These are phyloP conservation scores for Batillaria attramentaria DNA, from an alignment of 1,140 invertebrate species.

Conservation along the genomic window DNA sequence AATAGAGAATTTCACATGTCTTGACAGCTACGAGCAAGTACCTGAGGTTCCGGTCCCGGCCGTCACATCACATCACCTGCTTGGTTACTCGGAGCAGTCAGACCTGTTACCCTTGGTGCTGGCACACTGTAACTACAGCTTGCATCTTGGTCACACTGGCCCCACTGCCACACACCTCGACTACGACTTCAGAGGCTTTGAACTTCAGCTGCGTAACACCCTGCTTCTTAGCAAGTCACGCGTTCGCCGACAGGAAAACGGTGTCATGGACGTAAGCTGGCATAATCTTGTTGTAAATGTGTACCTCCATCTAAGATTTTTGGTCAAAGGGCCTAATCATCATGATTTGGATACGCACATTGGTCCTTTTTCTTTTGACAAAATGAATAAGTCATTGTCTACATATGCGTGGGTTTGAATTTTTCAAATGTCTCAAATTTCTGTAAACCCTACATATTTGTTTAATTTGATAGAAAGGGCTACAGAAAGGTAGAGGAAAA, in stretches of 20 bases:
- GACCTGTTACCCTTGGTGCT: constrained; percentile 60
- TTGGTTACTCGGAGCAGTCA: constrained; percentile 53
- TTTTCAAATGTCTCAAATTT: neutral
- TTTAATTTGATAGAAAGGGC: no score
- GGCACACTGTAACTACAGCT: constrained; percentile 58
- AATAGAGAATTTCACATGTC: no score
- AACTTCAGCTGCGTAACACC: constrained; percentile 46
- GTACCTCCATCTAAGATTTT: neutral
- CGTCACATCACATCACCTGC: constrained; percentile 49
- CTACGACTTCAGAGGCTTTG: constrained; percentile 54
- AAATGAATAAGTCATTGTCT: neutral
- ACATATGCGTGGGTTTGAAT: neutral
- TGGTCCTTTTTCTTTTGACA: neutral
- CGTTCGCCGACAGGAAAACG: constrained; percentile 5
- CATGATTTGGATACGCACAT: neutral
- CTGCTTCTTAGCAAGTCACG: constrained; percentile 48
- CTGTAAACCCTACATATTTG: neutral
- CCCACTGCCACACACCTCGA: constrained; percentile 35
- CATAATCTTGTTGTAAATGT: no score
- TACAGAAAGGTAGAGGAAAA: no score
- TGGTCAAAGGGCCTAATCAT: neutral
- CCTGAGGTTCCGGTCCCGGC: constrained; percentile 39
- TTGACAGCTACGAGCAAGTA: constrained; percentile 28
- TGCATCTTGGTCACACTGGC: constrained; percentile 45
- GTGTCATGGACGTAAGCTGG: constrained; percentile 27